These are phyloP conservation scores for Parazoanthus swiftii DNA, from an alignment of 92 coral and sea anemone species.

Conservation along the genomic window DNA sequence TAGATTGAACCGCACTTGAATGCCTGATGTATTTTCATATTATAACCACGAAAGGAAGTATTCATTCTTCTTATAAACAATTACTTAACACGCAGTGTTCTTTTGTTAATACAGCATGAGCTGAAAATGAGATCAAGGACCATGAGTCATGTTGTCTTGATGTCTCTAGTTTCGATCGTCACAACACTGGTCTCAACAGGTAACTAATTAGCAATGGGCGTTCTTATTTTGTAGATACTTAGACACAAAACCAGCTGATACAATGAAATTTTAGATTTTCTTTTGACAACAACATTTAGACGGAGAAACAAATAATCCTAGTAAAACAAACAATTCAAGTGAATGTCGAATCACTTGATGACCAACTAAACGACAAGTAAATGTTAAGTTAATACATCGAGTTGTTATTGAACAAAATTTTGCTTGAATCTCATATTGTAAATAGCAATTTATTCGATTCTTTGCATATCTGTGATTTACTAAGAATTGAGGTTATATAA, in stretches of 20 bases:
- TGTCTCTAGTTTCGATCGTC: not conserved
- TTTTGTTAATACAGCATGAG: constrained; percentile 6
- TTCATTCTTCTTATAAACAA: not conserved
- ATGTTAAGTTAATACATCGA: not conserved
- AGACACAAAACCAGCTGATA: not conserved
- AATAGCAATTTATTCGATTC: not conserved
- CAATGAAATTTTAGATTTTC: too few species aligned
- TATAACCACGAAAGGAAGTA: not conserved
- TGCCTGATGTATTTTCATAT: not conserved
- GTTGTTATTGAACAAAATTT: not conserved
- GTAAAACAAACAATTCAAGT: not conserved
- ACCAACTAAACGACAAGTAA: not conserved
- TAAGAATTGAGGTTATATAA: not conserved
- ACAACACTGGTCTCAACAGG: constrained; percentile 6
- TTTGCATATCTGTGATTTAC: not conserved
- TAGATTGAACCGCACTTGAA: not conserved
- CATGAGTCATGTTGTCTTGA: not conserved
- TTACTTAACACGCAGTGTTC: not conserved
- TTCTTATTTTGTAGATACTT: not conserved
- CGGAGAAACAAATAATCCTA: not conserved
- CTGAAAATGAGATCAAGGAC: not conserved
- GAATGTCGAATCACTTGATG: not conserved
- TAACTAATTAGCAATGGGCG: not conserved
- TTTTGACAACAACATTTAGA: not conserved
- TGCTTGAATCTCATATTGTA: too few species aligned